Evolutionary conservation across 1,140 invertebrate species (phyloP), one percentile per base, ranked within the genome.

Genomic region (Spodoptera frugiperda): DNA sequence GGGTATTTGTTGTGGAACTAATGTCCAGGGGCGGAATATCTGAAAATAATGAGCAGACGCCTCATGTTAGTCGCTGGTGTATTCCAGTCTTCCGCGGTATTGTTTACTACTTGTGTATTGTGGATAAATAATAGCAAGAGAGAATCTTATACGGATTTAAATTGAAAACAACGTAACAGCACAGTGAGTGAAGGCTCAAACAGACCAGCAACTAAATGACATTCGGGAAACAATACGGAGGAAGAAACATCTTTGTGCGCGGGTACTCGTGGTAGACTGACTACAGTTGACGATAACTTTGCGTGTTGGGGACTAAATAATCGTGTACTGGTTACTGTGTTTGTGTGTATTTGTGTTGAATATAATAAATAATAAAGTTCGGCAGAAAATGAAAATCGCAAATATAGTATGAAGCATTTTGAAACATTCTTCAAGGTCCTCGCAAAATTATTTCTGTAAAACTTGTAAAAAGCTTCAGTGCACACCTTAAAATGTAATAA

Each of bases 1-100:
- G 91, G 89, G 87, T 88, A 89, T 89, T 90, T 92, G 92, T 87
- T 87, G 92, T 89, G 88, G 88, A 92, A 93, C 87, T 91, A 94
- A 94, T 87, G 90, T 92, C 92, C 92, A 94, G 89, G 92, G 91
- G 83, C 90, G 89, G 88, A 94, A 89, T 83, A 94, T 94, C 92
- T 94, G 92, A 94, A 93, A 93, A 91, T 82, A 94, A 93, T 78
- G 90, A 94, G 88, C 88, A 93, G 89, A 93, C 86, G 82, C 82
- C 84, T 85, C 81, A 91, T 82, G 81, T 93, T 92, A 93, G 87
- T 91, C 87, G 87, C 86, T 86, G 87, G 86, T 86, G 82, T 84
- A 82, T 82, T 82, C 70, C 71, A 81, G 79, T 82, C 84, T 82
- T 83, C 80, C 81, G 83, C 82, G 33, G 21, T 80, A 76, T 49